A percentile compares a stretch with the other conserved stretches of the same genome.
Conservation (phyloP, 2,888 invertebrate species). For the Diloba caeruleocephala region DNA sequence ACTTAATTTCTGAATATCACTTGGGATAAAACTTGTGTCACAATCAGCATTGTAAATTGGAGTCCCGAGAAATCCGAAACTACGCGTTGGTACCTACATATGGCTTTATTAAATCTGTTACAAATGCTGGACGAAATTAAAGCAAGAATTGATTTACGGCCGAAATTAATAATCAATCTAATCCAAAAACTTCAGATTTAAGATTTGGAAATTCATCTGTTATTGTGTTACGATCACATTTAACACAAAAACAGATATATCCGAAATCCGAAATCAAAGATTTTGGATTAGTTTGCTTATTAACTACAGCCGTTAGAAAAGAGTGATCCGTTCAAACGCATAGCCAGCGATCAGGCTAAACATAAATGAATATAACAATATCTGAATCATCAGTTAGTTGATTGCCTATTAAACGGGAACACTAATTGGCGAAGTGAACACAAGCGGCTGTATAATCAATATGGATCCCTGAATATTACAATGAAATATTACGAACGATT, state of each 20-base stretch:
- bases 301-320: too few relatives aligned
- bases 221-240: too few relatives aligned
- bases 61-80: constrained; percentile 38
- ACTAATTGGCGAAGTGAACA: neutral
- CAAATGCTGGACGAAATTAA: neutral
- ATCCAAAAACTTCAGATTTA: too few relatives aligned
- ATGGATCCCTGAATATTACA: neutral
- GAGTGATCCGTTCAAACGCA: too few relatives aligned
- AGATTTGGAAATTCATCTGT: too few relatives aligned
- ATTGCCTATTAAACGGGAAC: neutral
- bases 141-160: neutral
- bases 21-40: constrained; percentile 9
- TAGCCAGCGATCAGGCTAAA: neutral
- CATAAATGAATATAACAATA: neutral
- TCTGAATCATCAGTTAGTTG: neutral
- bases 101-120: constrained; percentile 4
- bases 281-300: too few relatives aligned
- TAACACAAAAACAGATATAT: too few relatives aligned
- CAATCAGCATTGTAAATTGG: constrained; percentile 41
- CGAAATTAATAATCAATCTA: too few relatives aligned
- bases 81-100: neutral
- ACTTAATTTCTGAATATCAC: too few relatives aligned
- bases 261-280: too few relatives aligned
- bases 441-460: neutral
- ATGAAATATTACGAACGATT: constrained; percentile 9